Evolutionary conservation across 2,888 invertebrate species (phyloP).

Genomic region (Loripinus fragilis): DNA sequence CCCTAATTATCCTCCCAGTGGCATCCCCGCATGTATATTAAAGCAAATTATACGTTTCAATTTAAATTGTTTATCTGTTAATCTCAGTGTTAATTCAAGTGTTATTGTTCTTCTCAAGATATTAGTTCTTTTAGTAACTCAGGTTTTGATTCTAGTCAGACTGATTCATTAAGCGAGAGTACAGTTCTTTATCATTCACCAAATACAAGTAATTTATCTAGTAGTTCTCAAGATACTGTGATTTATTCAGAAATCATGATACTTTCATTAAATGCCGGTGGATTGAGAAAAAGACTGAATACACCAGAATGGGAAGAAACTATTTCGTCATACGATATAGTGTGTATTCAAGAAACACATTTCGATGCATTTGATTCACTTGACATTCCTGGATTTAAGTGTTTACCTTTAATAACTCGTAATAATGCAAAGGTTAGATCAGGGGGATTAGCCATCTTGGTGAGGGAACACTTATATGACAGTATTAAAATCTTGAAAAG

Average conservation of each 20-base stretch:
- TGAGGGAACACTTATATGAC: neutral
- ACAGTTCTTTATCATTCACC: too few species aligned
- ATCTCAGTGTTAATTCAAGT: too few species aligned
- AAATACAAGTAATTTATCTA: too few species aligned
- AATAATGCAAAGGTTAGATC: neutral
- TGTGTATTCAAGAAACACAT: neutral
- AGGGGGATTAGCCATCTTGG: neutral
- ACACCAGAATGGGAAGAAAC: neutral
- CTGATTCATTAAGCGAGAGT: too few species aligned
- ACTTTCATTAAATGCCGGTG: neutral
- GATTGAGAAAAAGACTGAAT: neutral
- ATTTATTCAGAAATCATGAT: neutral
- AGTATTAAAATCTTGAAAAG: neutral
- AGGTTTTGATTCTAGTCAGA: too few species aligned
- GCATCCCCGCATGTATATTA: neutral
- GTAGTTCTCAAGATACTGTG: neutral
- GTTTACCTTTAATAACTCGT: neutral
- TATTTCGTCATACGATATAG: neutral
- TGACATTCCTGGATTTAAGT: neutral
- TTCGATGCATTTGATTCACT: neutral
- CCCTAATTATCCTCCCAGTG: too few species aligned
- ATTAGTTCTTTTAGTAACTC: neutral
- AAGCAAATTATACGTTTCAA: neutral
- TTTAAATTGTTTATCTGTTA: neutral
- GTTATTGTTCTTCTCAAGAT: too few species aligned